Conservation (phyloP, 2,888 invertebrate species). For the Brachyptera putata region DNA sequence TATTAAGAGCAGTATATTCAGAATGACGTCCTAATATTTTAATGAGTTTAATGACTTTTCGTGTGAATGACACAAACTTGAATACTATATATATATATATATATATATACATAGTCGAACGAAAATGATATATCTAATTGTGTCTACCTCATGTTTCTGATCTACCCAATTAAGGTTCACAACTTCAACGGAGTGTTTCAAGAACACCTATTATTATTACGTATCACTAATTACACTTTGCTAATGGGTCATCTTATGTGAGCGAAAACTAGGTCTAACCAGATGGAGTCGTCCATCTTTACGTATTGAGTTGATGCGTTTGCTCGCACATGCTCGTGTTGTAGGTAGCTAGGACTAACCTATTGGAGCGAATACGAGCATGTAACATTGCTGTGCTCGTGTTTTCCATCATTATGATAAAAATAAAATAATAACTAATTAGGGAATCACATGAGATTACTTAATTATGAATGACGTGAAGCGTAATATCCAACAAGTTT, state of each 20-base stretch:
- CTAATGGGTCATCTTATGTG: neutral
- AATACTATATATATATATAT: too few relatives aligned
- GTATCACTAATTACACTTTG: neutral
- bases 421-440: neutral
- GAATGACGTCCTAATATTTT: too few relatives aligned
- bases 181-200: neutral
- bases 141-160: too few relatives aligned
- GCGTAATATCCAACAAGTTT: neutral
- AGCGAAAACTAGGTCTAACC: neutral
- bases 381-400: neutral
- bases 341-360: neutral
- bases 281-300: neutral
- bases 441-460: neutral
- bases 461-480: neutral
- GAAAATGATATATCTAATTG: too few relatives aligned
- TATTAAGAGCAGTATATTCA: too few relatives aligned
- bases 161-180: neutral
- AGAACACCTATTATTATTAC: neutral
- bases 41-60: too few relatives aligned
- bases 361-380: neutral
- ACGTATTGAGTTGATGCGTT: neutral
- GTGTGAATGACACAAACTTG: too few relatives aligned
- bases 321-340: neutral
- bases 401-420: neutral
- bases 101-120: too few relatives aligned